These are phyloP conservation scores for Tyrannus savana DNA, from an alignment of 2,113 vertebrate species.

Conservation along the genomic window DNA sequence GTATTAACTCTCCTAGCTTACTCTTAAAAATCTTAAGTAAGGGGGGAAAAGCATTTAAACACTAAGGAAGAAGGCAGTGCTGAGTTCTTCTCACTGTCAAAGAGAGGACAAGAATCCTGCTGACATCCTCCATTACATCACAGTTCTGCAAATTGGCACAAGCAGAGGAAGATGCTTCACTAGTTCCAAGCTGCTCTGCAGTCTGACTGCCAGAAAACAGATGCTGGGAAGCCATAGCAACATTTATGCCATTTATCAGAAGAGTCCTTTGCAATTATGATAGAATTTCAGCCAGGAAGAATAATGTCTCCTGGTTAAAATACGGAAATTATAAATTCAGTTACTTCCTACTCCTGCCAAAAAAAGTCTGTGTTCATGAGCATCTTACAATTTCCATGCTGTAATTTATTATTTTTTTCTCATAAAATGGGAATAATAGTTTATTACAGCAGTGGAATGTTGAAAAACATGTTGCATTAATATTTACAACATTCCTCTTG, in stretches of 20 bases:
- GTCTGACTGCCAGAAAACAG: neutral
- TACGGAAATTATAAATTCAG: neutral
- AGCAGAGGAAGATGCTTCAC: neutral
- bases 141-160: neutral
- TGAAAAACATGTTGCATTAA: neutral
- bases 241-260: constrained; percentile 5
- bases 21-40: neutral
- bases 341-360: neutral
- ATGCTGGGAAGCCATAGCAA: constrained; percentile 27
- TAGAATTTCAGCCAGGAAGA: neutral
- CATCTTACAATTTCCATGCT: neutral
- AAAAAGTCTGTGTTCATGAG: neutral
- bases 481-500: neutral
- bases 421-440: neutral
- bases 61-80: neutral
- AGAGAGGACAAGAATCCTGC: neutral
- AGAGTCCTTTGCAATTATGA: neutral
- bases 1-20: neutral
- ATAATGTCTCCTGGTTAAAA: neutral
- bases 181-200: neutral
- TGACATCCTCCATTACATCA: neutral
- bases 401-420: neutral
- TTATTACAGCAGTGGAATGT: neutral
- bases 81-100: neutral
- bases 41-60: neutral